These are phyloP conservation scores for Ceyx melanurus DNA, from an alignment of 2,113 vertebrate genomes.

Conservation along the genomic window DNA sequence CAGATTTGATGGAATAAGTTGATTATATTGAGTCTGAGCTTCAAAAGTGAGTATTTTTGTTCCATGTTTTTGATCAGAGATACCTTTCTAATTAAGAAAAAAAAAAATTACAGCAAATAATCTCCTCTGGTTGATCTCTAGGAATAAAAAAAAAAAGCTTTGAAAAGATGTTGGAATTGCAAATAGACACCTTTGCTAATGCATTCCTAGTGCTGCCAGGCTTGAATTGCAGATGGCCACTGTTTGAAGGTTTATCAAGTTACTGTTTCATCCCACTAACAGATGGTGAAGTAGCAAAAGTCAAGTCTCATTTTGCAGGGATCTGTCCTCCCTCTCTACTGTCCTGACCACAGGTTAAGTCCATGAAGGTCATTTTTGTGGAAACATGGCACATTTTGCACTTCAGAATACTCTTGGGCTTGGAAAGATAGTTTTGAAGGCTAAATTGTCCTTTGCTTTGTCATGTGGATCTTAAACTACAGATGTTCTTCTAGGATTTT, in stretches of 20 bases:
- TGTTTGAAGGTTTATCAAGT: conserved; percentile 15
- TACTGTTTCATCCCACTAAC: background rate
- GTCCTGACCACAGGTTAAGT: background rate
- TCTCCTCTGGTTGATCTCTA: background rate
- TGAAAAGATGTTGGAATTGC: background rate
- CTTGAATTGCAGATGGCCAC: conserved; percentile 29
- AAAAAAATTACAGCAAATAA: background rate
- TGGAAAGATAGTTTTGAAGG: background rate
- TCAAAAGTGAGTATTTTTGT: background rate
- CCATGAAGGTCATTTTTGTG: background rate
- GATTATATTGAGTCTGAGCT: background rate
- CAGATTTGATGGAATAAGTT: background rate
- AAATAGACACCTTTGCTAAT: background rate
- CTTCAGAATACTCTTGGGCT: background rate
- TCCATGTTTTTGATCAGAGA: background rate
- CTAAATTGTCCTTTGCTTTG: background rate
- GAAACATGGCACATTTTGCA: background rate
- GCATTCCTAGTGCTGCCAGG: background rate
- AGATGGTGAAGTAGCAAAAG: conserved; percentile 36
- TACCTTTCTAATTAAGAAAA: background rate
- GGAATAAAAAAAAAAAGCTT: background rate
- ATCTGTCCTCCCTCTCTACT: background rate
- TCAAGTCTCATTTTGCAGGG: conserved; percentile 7
- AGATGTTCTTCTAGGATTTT: background rate
- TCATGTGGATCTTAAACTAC: background rate